A percentile compares a stretch with the other conserved stretches of the same genome.
These are phyloP conservation scores for Gorsachius magnificus DNA, from an alignment of 2,797 vertebrate genomes.

Conservation along the genomic window DNA sequence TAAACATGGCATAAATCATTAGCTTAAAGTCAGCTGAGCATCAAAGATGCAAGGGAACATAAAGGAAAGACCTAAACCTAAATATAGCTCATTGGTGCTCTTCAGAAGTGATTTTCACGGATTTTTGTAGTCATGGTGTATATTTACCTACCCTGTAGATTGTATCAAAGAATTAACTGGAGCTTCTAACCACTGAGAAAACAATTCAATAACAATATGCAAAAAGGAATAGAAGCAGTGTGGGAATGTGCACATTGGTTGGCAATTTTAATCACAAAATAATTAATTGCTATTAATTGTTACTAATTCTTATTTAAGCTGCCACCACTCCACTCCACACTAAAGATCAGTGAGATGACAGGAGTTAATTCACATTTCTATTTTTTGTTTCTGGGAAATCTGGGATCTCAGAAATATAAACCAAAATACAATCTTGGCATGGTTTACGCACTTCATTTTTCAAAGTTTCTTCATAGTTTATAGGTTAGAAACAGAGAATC, in stretches of 20 bases:
- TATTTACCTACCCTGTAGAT: neutral
- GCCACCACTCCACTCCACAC: neutral
- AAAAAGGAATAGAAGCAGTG: neutral
- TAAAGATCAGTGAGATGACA: neutral
- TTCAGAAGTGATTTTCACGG: neutral
- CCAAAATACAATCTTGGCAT: neutral
- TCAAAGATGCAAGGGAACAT: neutral
- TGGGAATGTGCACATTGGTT: neutral
- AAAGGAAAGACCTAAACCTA: neutral
- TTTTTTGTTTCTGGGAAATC: neutral
- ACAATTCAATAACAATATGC: rapidly evolving
- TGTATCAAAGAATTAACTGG: neutral
- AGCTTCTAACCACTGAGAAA: neutral
- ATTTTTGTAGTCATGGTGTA: neutral
- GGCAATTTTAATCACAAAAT: neutral
- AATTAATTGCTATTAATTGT: neutral
- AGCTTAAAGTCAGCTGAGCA: neutral
- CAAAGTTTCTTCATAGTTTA: neutral
- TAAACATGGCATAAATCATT: neutral
- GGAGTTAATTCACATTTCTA: neutral
- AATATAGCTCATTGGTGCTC: neutral
- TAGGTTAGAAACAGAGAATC: neutral
- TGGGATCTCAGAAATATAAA: neutral
- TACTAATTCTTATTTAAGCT: neutral
- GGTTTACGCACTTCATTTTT: neutral